Evolutionary conservation across 2,113 vertebrate genomes (phyloP).

Genomic region (Montifringilla adamsi): DNA sequence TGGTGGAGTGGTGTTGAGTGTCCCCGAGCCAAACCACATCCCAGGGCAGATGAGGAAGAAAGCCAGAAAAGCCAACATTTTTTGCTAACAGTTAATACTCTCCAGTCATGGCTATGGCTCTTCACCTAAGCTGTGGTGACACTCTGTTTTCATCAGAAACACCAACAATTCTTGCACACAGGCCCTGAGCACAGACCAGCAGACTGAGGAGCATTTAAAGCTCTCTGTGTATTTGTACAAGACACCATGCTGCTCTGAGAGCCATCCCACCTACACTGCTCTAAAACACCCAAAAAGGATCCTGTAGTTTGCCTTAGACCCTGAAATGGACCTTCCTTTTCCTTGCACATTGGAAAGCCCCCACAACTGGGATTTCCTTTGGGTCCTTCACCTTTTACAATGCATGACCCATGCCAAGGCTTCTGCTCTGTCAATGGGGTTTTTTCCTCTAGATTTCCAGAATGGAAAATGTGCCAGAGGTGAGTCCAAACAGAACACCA

Average conservation of each 20-base stretch:
- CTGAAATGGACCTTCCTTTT: background rate
- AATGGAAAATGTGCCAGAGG: background rate
- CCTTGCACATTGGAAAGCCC: background rate
- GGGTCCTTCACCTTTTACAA: background rate
- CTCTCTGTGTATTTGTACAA: background rate
- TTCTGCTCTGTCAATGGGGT: background rate
- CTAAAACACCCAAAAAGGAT: background rate
- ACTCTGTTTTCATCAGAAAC: background rate
- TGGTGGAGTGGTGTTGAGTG: background rate
- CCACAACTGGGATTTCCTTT: background rate
- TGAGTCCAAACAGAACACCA: background rate
- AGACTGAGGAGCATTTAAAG: background rate
- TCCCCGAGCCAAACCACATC: fast-evolving
- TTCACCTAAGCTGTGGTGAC: background rate
- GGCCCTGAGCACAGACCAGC: background rate
- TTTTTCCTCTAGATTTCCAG: background rate
- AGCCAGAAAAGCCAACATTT: background rate
- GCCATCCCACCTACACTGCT: background rate
- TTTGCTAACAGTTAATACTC: background rate
- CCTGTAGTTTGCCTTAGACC: background rate
- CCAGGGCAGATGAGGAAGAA: fast-evolving
- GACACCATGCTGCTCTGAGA: background rate
- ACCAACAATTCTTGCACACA: background rate
- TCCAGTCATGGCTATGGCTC: background rate
- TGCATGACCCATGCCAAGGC: background rate